Conservation (phyloP, 1,140 invertebrate species). For the Aphelenchoides besseyi region DNA sequence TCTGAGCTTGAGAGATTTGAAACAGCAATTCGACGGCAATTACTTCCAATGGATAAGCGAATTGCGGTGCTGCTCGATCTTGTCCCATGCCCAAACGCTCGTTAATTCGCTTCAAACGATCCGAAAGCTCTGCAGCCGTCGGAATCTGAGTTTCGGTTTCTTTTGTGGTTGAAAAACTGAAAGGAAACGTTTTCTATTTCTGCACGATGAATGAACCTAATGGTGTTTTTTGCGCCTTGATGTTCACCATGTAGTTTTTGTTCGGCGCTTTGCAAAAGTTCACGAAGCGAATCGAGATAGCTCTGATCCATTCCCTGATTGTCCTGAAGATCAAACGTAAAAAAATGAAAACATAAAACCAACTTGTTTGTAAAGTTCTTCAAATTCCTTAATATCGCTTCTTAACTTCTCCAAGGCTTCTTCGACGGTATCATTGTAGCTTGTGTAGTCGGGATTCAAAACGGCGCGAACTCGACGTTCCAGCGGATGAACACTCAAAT, state of each 20-base stretch:
- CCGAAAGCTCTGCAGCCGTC: background rate
- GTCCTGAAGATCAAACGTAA: background rate
- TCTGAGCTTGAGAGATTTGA: background rate
- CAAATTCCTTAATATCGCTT: background rate
- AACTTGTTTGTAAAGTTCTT: background rate
- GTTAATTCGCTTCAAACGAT: background rate
- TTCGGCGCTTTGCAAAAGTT: background rate
- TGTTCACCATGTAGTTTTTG: background rate
- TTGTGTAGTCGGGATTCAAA: background rate
- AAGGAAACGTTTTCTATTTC: too few species aligned
- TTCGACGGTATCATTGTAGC: background rate
- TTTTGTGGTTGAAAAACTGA: background rate
- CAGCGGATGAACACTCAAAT: background rate
- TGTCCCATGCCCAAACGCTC: background rate
- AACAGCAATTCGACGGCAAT: constrained; percentile 11
- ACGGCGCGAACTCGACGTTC: background rate
- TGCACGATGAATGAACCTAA: too few species aligned
- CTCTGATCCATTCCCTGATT: background rate
- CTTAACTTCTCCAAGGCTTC: background rate
- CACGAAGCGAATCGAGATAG: background rate
- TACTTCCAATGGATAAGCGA: background rate
- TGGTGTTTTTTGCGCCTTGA: background rate
- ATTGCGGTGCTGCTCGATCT: background rate
- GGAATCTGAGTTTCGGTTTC: background rate
- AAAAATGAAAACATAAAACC: background rate